Evolutionary conservation across 1,140 invertebrate genomes (phyloP).

Genomic region (Drosophila kikkawai): DNA sequence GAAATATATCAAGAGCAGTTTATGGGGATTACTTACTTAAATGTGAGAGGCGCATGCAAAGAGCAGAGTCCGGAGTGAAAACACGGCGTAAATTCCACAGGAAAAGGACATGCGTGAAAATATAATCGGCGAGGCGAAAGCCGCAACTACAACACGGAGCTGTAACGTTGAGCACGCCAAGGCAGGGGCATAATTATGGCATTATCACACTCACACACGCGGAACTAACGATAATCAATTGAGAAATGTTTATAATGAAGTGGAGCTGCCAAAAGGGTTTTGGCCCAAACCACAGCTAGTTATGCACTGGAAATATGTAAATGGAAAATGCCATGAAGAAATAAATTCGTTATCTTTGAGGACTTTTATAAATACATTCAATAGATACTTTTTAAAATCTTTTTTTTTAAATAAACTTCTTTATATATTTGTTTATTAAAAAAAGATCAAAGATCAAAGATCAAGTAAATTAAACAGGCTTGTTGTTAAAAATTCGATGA

Average conservation of each 20-base stretch:
- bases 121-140: slow-evolving; percentile 61
- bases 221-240: slow-evolving; percentile 80
- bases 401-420: too few species aligned
- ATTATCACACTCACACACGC: slow-evolving; percentile 66
- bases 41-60: slow-evolving; percentile 72
- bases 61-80: slow-evolving; percentile 44
- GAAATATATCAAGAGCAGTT: slow-evolving; percentile 81
- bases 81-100: slow-evolving; percentile 50
- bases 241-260: slow-evolving; percentile 83
- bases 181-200: slow-evolving; percentile 77
- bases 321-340: background rate
- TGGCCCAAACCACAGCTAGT: slow-evolving; percentile 1
- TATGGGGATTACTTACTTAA: slow-evolving; percentile 78
- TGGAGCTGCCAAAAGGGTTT: slow-evolving; percentile 64
- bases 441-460: too few species aligned
- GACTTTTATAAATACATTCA: background rate
- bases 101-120: slow-evolving; percentile 73
- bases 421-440: too few species aligned
- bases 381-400: background rate
- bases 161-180: slow-evolving; percentile 61
- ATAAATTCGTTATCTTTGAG: too few species aligned
- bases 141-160: slow-evolving; percentile 63
- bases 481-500: background rate
- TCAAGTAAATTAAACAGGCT: background rate
- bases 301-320: slow-evolving; percentile 15